Conservation (phyloP, 2,888 invertebrate genomes). For the Athalia circularis region DNA sequence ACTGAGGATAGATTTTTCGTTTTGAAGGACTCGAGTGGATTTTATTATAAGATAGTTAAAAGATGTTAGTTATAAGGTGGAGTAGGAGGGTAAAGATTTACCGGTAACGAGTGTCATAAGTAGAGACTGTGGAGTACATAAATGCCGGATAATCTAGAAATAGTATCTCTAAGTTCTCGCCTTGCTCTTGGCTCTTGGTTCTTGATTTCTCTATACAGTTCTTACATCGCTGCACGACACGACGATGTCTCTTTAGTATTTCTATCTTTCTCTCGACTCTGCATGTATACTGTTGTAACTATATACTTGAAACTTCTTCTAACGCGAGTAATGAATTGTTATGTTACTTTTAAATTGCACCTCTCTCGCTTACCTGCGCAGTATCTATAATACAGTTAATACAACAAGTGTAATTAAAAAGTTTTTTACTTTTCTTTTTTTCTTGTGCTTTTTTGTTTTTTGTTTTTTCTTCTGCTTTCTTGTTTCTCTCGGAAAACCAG, state of each 20-base stretch:
- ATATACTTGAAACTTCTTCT: neutral
- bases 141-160: slow-evolving; percentile 69
- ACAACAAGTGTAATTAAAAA: slow-evolving; percentile 28
- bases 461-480: neutral
- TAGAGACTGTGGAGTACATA: slow-evolving; percentile 61
- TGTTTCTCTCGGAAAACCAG: too few relatives aligned
- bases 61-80: slow-evolving; percentile 4
- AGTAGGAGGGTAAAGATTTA: slow-evolving; percentile 59
- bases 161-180: slow-evolving; percentile 57
- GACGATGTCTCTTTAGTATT: slow-evolving; percentile 5
- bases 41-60: neutral
- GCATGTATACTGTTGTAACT: too few relatives aligned
- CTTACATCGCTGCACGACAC: neutral
- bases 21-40: too few relatives aligned
- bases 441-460: too few relatives aligned
- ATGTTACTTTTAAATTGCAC: too few relatives aligned
- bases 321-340: slow-evolving; percentile 19
- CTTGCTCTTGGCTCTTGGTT: slow-evolving; percentile 26
- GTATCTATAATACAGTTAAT: neutral
- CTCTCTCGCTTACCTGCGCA: neutral
- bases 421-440: neutral
- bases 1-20: too few relatives aligned
- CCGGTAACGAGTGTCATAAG: slow-evolving; percentile 66
- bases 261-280: neutral
- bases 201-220: too few relatives aligned